Evolutionary conservation across 2,888 invertebrate species (phyloP).

Genomic region (Eucera pruinosa): DNA sequence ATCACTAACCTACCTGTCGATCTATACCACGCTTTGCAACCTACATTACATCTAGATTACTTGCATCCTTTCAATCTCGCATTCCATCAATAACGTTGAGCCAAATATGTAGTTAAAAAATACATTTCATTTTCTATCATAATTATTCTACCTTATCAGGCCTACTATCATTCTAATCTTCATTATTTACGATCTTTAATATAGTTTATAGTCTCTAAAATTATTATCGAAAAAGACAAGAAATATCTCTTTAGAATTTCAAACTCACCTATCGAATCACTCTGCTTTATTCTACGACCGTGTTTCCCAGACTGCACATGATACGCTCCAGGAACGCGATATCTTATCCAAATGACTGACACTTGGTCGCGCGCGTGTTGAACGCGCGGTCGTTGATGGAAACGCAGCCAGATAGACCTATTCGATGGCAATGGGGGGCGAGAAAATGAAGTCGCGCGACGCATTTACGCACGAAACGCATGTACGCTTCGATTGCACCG

Average conservation of each 20-base stretch:
- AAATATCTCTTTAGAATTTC: not conserved
- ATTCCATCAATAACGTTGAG: not conserved
- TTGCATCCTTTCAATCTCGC: too few species aligned
- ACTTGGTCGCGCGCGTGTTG: constrained; percentile 21
- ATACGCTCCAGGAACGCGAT: not conserved
- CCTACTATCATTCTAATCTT: not conserved
- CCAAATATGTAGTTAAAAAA: not conserved
- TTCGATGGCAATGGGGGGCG: not conserved
- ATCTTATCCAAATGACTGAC: constrained; percentile 22
- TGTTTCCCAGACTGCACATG: constrained; percentile 3
- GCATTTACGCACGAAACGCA: constrained; percentile 5
- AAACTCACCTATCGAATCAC: not conserved
- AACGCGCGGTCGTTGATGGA: constrained; percentile 14
- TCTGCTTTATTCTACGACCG: not conserved
- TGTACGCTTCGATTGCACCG: not conserved
- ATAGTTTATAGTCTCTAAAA: not conserved
- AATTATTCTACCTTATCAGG: not conserved
- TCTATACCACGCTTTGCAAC: not conserved
- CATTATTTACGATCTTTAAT: not conserved
- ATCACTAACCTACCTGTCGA: not conserved
- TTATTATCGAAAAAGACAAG: too few species aligned
- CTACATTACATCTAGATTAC: not conserved
- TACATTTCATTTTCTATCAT: not conserved
- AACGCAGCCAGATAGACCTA: constrained; percentile 24
- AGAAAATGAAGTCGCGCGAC: constrained; percentile 6